Conservation (phyloP, 2,113 vertebrate species). For the Orycteropus afer region DNA sequence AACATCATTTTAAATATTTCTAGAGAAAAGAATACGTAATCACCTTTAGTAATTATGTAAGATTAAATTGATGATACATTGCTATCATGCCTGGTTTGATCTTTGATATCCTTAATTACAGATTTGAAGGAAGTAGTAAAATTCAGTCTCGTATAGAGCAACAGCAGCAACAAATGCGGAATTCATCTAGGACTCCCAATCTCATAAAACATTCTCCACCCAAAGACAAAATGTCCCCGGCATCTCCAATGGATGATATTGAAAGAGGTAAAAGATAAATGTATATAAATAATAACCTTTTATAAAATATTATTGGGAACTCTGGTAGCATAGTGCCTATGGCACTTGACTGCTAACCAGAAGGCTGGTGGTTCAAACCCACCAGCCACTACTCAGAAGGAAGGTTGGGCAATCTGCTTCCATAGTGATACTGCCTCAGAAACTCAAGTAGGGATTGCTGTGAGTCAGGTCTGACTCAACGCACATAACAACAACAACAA, state of each 20-base stretch:
- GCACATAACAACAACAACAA: no score
- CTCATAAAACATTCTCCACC: constrained; percentile 88
- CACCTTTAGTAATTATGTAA: constrained; percentile 7
- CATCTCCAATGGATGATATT: constrained; percentile 96
- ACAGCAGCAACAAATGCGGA: constrained; percentile 87
- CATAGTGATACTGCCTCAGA: no score
- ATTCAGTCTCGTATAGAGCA: constrained; percentile 91
- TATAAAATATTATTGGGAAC: constrained; percentile 29
- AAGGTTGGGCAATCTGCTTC: no score
- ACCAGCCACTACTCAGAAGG: no score
- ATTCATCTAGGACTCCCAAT: constrained; percentile 85
- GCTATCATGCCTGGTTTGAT: neutral
- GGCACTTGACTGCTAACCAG: no score
- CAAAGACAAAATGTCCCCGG: constrained; percentile 90
- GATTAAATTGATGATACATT: constrained; percentile 37
- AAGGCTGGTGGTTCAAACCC: no score
- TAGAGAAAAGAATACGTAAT: constrained; percentile 25
- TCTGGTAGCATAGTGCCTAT: no score
- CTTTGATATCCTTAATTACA: constrained; percentile 74
- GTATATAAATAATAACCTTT: neutral
- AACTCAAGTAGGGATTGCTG: no score
- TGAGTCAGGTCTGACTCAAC: no score
- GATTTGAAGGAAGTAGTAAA: constrained; percentile 97
- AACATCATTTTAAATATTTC: constrained; percentile 27
- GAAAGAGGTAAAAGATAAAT: constrained; percentile 91